phyloP scores from a whole-genome alignment of 2,797 vertebrate species.

The Ptychobarbus kaznakovi region DNA sequence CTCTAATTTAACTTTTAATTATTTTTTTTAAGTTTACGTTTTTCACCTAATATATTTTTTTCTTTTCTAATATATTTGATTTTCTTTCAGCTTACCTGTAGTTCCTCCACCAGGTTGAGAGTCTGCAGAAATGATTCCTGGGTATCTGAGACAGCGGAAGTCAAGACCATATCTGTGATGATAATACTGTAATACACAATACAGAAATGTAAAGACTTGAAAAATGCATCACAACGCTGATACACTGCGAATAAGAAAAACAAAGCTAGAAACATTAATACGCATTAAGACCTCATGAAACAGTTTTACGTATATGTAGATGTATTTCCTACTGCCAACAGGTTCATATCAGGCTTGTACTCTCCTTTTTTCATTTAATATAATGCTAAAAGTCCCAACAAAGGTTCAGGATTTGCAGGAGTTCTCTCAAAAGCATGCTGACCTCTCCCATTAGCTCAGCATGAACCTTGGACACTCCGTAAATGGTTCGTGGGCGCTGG shows the following conservation, averaged over 20 bases:
- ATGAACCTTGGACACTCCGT: constrained; percentile 95
- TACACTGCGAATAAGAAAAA: neutral
- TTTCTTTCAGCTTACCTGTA: constrained; percentile 78
- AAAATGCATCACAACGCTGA: neutral
- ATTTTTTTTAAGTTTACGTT: neutral
- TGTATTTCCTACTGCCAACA: neutral
- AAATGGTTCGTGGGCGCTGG: constrained; percentile 94
- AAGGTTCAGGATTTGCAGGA: neutral
- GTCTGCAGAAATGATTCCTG: constrained; percentile 93
- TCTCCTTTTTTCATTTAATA: neutral
- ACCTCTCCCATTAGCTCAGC: constrained; percentile 98
- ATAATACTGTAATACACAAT: constrained; percentile 82
- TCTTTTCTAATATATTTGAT: neutral
- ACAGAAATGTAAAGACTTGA: neutral
- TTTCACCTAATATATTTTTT: neutral
- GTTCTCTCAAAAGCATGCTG: constrained; percentile 47
- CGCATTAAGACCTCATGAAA: too few relatives aligned
- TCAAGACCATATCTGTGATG: constrained; percentile 92
- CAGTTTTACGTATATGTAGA: neutral
- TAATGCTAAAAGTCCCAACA: neutral
- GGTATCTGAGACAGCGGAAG: constrained; percentile 93
- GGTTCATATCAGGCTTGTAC: neutral
- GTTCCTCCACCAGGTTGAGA: constrained; percentile 92
- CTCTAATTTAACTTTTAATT: neutral
- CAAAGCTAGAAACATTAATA: neutral